Evolutionary conservation across 2,113 vertebrate genomes (phyloP).

Genomic region (Ibidorhyncha struthersii): DNA sequence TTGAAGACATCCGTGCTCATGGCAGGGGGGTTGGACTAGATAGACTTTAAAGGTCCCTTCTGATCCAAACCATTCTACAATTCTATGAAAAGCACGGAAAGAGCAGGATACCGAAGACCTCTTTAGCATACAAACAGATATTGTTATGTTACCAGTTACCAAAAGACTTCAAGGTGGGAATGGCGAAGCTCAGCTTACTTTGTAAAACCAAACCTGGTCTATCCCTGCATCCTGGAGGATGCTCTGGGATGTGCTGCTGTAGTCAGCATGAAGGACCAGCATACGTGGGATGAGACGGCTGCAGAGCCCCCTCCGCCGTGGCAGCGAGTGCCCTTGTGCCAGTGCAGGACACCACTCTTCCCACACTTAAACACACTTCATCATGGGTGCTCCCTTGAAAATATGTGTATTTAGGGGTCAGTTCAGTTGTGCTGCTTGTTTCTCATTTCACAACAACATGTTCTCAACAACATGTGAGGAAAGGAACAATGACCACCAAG

Average conservation of each 20-base stretch:
- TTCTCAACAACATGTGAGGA: background rate
- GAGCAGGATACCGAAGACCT: background rate
- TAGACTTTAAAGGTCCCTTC: background rate
- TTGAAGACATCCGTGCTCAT: background rate
- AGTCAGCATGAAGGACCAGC: background rate
- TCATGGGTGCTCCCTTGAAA: background rate
- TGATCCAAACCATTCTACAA: background rate
- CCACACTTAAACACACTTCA: background rate
- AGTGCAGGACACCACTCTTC: background rate
- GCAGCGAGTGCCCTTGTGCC: background rate
- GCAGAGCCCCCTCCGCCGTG: accelerated
- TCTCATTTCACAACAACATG: accelerated
- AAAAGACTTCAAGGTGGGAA: background rate
- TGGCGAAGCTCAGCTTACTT: background rate
- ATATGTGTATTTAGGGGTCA: background rate
- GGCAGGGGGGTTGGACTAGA: background rate
- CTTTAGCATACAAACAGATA: background rate
- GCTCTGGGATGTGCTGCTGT: background rate
- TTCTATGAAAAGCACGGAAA: background rate
- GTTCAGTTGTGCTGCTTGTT: background rate
- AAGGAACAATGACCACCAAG: background rate
- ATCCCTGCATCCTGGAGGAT: background rate
- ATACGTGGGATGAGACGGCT: accelerated
- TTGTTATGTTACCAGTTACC: too few species aligned
- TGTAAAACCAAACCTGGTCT: background rate